Evolutionary conservation across 1,140 invertebrate genomes (phyloP).

Genomic region (Pogonomyrmex californicus): DNA sequence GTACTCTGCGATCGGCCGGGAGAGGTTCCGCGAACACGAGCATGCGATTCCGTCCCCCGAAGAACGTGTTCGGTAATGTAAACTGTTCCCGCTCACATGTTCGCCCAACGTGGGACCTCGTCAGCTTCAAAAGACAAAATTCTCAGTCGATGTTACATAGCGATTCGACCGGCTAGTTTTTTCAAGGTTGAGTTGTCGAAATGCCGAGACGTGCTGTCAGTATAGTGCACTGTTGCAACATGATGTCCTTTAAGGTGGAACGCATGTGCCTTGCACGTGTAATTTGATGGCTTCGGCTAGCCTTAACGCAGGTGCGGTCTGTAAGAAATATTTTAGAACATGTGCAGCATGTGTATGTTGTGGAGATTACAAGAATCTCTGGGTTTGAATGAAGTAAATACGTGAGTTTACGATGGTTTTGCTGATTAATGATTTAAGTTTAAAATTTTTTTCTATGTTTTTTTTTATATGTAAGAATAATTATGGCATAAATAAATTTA

Average conservation of each 20-base stretch:
- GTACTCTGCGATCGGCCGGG: conserved; percentile 51
- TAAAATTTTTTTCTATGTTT: neutral
- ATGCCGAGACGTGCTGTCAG: neutral
- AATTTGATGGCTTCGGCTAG: neutral
- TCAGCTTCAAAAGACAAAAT: conserved; percentile 37
- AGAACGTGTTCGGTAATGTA: conserved; percentile 68
- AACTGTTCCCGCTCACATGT: conserved; percentile 52
- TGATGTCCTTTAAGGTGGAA: neutral
- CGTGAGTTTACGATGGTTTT: neutral
- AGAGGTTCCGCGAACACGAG: conserved; percentile 62
- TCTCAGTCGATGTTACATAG: neutral
- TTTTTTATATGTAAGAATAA: neutral
- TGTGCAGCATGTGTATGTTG: conserved; percentile 6
- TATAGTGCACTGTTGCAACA: neutral
- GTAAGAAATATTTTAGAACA: neutral
- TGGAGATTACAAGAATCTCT: neutral
- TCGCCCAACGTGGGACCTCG: conserved; percentile 43
- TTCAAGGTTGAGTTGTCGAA: neutral
- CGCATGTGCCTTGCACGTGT: neutral
- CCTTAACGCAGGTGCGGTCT: neutral
- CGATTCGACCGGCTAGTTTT: neutral
- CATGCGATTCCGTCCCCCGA: conserved; percentile 45
- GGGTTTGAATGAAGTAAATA: neutral
- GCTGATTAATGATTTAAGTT: too few relatives aligned
- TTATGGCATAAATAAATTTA: neutral